phyloP scores from a whole-genome alignment of 2,113 vertebrate species.

The Greenwoodochromis staneri region DNA sequence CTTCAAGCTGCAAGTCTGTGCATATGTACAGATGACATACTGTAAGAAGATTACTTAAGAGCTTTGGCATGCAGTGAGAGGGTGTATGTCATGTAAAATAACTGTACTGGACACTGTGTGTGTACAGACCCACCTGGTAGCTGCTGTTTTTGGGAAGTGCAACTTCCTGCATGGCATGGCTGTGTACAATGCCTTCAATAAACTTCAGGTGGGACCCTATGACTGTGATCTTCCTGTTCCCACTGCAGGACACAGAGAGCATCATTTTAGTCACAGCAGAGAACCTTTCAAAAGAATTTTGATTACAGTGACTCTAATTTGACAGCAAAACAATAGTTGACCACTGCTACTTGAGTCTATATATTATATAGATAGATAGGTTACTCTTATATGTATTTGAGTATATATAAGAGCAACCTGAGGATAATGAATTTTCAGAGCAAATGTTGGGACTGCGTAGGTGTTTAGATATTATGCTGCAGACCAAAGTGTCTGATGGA shows the following conservation, averaged over 20 bases:
- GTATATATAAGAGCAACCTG: not conserved
- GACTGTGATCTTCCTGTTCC: slow-evolving; percentile 76
- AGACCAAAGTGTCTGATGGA: not conserved
- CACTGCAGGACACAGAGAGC: slow-evolving; percentile 67
- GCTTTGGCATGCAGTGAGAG: not conserved
- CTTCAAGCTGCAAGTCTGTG: not conserved
- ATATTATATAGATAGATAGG: not conserved
- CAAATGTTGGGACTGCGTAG: not conserved
- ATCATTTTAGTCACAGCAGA: not conserved
- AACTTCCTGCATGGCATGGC: not conserved
- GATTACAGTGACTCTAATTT: not conserved
- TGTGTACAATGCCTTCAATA: slow-evolving; percentile 65
- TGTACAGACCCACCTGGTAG: slow-evolving; percentile 11
- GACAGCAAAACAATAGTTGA: not conserved
- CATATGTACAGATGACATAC: not conserved
- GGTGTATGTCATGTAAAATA: not conserved
- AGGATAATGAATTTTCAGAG: not conserved
- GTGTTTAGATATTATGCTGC: not conserved
- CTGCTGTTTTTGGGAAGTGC: not conserved
- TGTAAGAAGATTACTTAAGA: not conserved
- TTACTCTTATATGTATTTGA: not conserved
- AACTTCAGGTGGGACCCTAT: slow-evolving; percentile 76
- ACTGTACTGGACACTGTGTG: not conserved
- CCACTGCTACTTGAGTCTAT: not conserved
- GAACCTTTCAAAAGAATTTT: not conserved